These are phyloP conservation scores for Crossocerus cetratus DNA, from an alignment of 2,888 invertebrate genomes.

Conservation along the genomic window DNA sequence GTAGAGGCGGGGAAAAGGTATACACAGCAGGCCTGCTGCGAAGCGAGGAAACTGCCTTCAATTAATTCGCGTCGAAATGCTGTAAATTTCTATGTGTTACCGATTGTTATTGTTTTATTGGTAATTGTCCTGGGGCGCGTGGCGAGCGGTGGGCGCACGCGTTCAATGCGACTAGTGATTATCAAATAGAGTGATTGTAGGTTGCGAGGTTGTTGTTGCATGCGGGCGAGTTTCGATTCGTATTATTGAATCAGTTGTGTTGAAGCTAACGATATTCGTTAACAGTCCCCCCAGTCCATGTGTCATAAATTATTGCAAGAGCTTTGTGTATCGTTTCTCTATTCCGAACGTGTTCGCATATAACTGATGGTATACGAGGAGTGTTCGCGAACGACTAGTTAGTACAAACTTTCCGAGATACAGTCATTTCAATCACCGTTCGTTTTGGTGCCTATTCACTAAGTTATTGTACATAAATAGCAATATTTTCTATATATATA, in stretches of 20 bases:
- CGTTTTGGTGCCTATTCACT: neutral
- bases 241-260: constrained; percentile 12
- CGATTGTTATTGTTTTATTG: too few species aligned
- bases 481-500: neutral
- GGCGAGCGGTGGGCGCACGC: too few species aligned
- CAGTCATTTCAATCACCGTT: neutral
- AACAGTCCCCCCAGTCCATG: constrained; percentile 4
- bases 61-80: too few species aligned
- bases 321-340: constrained; percentile 6
- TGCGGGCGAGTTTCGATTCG: too few species aligned
- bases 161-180: too few species aligned
- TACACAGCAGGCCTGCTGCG: too few species aligned
- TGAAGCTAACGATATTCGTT: constrained; percentile 8
- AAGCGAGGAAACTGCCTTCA: too few species aligned
- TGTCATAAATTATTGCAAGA: constrained; percentile 25
- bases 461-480: constrained; percentile 15
- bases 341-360: constrained; percentile 16
- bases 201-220: too few species aligned
- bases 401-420: constrained; percentile 20
- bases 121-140: too few species aligned
- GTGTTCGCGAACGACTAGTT: neutral
- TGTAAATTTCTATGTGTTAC: too few species aligned
- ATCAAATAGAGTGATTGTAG: too few species aligned
- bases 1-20: too few species aligned
- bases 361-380: neutral